Conservation (phyloP, 2,113 vertebrate species). For the Elephas maximus region DNA sequence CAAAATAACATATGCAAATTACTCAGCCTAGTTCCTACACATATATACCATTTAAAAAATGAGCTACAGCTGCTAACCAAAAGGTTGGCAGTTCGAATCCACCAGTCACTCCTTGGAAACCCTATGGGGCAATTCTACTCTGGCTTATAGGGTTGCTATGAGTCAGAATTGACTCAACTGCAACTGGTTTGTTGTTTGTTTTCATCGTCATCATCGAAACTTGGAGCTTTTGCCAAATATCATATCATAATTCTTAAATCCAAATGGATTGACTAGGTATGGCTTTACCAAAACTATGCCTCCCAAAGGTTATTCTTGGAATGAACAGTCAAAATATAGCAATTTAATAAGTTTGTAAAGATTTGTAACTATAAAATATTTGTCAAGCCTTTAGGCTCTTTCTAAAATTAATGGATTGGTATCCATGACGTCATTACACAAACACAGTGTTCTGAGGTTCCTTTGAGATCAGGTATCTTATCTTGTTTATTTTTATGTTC, state of each 20-base stretch:
- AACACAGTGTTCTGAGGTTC: neutral
- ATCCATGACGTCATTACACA: neutral
- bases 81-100: too few relatives aligned
- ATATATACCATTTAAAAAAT: conserved; percentile 15
- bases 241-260: neutral
- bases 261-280: neutral
- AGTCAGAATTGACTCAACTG: too few relatives aligned
- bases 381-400: neutral
- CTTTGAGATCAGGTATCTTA: neutral
- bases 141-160: too few relatives aligned
- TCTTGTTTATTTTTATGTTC: neutral
- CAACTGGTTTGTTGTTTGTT: too few relatives aligned
- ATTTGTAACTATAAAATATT: neutral
- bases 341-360: neutral
- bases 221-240: neutral
- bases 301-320: neutral
- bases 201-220: neutral
- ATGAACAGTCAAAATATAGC: neutral
- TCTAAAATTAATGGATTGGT: neutral
- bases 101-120: too few relatives aligned
- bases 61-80: too few relatives aligned
- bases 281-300: neutral
- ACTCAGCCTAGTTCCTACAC: neutral
- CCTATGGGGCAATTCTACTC: too few relatives aligned
- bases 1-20: neutral